Base-by-base conservation (phyloP, 2,797 vertebrate species). In the Hemitrygon akajei region DNA sequence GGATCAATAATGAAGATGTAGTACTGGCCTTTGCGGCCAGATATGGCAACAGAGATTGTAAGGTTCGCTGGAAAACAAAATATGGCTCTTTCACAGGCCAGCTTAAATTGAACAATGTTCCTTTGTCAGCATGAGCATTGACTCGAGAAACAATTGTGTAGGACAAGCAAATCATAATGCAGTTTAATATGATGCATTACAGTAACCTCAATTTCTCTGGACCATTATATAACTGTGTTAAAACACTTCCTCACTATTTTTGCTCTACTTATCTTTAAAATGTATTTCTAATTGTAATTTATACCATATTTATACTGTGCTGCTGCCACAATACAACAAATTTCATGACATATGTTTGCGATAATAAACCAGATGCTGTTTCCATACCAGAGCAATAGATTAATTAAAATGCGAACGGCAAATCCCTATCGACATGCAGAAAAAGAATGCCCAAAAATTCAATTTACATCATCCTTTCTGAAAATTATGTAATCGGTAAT, bases 21-120 rank as follows among this genome's bases (percentile, higher is more conserved):
- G 97, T 95, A 95, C 98, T 99, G 22, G 99, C 98, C 95, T 99
- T 99, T 93, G 99, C 98, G 3, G 99, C 99, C 94, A 99, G 97
- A 95, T 98, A 99, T 11, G 99, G 98, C 94, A 99, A 97, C 75
- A 99, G 97, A 95, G 98, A 98, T 95, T 99, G 99, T 37, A 99
- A 97, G 3, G 98, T 99, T 66, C 97, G 96, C 99, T 99, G 94
- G 5, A 94, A 94, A 27, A 82, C 30, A 76, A 75, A 77, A 69
- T 47, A 9, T 18, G 40, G 11, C 75, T 92, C 22, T 75, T 63
- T 66, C 25, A 25, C 79, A 58, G 16, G 71, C 16, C 16, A 20
- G 12, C 27, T 22, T 80, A 47, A 47, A 37, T 56, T 75, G 71
- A 73, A 93, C 40, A 63, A 37, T 34, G 16, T 3, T 16, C 16